phyloP scores from a whole-genome alignment of 2,113 vertebrate species.

The Narcine bancroftii region DNA sequence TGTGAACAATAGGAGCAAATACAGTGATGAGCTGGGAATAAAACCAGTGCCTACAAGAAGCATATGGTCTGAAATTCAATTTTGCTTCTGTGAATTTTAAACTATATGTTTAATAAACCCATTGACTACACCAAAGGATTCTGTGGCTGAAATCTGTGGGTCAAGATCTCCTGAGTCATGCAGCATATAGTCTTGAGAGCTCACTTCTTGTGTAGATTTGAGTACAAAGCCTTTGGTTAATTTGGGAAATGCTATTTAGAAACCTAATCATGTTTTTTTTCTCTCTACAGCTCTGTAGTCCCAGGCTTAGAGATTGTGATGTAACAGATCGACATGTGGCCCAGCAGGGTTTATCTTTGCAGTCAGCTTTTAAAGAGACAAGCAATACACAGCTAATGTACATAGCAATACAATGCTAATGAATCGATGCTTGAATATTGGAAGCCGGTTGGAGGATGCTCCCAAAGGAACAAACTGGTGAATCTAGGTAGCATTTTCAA shows the following conservation, averaged over 20 bases:
- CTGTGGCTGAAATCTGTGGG: neutral
- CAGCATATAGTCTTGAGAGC: neutral
- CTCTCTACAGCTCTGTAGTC: neutral
- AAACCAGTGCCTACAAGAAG: neutral
- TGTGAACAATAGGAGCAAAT: neutral
- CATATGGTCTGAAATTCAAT: neutral
- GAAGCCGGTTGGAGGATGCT: too few species aligned
- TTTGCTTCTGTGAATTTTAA: neutral
- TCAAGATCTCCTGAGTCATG: neutral
- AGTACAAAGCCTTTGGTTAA: neutral
- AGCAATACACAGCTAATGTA: too few species aligned
- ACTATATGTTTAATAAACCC: neutral
- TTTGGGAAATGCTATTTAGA: neutral
- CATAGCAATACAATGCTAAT: too few species aligned
- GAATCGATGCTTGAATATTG: too few species aligned
- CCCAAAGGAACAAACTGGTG: too few species aligned
- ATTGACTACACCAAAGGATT: neutral
- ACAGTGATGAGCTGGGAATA: neutral
- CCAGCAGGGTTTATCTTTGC: too few species aligned
- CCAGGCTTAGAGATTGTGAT: neutral
- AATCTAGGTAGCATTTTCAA: too few species aligned
- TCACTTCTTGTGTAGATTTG: neutral
- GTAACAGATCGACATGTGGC: neutral
- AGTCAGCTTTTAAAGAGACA: too few species aligned
- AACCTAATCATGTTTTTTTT: neutral